phyloP scores from a whole-genome alignment of 2,888 invertebrate species.

The Branchinecta sandiegonensis region DNA sequence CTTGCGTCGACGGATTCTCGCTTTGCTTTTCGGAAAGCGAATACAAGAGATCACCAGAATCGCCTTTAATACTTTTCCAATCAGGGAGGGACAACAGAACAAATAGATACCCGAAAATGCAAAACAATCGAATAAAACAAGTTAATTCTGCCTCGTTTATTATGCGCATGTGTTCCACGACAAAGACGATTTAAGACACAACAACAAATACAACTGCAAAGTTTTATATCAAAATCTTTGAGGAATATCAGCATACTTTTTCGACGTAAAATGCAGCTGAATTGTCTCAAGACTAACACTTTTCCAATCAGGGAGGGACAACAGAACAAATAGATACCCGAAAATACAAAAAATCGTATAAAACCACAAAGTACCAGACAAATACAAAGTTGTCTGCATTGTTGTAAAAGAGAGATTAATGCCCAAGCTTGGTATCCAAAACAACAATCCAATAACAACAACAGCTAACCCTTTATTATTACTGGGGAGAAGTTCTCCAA shows the following conservation, averaged over 20 bases:
- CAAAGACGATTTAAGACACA: no score
- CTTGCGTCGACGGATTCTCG: no score
- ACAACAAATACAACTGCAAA: no score
- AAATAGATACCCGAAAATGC: constrained; percentile 24
- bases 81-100: constrained; percentile 20
- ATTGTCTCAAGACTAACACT: constrained; percentile 8
- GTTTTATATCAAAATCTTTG: no score
- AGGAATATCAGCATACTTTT: no score
- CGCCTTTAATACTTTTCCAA: constrained; percentile 5
- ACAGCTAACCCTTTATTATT: constrained; percentile 21
- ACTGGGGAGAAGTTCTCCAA: constrained; percentile 22
- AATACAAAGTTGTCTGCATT: constrained; percentile 22
- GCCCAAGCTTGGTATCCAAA: constrained; percentile 21
- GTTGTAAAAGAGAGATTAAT: constrained; percentile 19
- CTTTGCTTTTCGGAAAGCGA: no score
- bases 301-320: constrained; percentile 19
- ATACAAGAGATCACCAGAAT: no score
- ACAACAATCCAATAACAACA: constrained; percentile 18
- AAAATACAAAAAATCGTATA: constrained; percentile 23
- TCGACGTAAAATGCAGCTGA: background rate
- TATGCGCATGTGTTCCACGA: no score
- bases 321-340: constrained; percentile 23
- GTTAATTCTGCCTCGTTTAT: no score
- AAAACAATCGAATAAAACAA: constrained; percentile 23
- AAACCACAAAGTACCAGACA: constrained; percentile 24